These are phyloP conservation scores for Malurus alboscapulatus DNA, from an alignment of 2,113 vertebrate species.

Conservation along the genomic window DNA sequence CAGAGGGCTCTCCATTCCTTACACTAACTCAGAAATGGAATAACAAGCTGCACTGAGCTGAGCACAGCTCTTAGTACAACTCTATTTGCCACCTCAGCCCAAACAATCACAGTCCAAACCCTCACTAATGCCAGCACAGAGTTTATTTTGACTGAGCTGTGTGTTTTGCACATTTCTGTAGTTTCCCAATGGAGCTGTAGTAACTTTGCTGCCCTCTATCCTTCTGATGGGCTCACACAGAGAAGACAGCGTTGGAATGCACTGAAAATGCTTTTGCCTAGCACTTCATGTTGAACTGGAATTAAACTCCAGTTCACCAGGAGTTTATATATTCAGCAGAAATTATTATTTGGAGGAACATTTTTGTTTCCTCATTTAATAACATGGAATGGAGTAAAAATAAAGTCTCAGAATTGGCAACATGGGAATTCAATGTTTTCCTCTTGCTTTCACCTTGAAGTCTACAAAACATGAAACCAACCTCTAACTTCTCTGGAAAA, in stretches of 20 bases:
- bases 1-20: background rate
- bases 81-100: background rate
- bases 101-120: background rate
- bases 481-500: background rate
- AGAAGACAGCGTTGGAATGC: background rate
- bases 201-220: background rate
- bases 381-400: background rate
- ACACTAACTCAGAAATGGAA: background rate
- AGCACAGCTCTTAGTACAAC: background rate
- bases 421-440: background rate
- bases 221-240: background rate
- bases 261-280: background rate
- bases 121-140: background rate
- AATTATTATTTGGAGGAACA: background rate
- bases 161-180: background rate
- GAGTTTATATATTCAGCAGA: background rate
- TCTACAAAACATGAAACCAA: background rate
- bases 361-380: background rate
- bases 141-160: background rate
- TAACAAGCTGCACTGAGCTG: background rate
- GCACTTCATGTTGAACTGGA: background rate
- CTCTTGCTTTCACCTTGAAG: background rate
- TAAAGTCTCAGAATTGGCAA: background rate
- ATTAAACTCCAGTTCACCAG: background rate
- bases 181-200: background rate